Evolutionary conservation across 2,113 vertebrate species (phyloP), one percentile per base, ranked within the genome.

Genomic region (Myxocyprinus asiaticus): DNA sequence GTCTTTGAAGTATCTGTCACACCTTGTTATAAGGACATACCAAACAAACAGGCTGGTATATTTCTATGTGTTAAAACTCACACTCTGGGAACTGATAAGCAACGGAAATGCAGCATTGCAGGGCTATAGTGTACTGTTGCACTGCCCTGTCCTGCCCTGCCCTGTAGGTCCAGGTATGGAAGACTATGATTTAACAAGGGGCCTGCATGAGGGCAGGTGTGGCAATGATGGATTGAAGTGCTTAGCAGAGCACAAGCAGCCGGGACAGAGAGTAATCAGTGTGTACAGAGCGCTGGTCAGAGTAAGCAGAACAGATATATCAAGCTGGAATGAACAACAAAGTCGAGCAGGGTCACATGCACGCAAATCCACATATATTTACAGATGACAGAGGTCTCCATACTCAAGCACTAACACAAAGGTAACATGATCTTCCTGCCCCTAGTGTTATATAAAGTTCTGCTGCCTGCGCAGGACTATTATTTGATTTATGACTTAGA

Each of bases 171-270:
- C 47, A 66, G 42, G 76, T 68, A 61, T 15, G 69, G 50, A 72
- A 63, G 43, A 59, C 58, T 74, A 74, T 65, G 33, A 67, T 74
- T 78, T 62, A 58, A 76, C 73, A 76, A 76, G 62, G 78, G 73
- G 82, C 76, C 88, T 88, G 90, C 88, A 88, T 90, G 87, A 86
- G 67, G 80, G 86, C 82, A 89, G 82, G 79, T 56, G 84, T 92
- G 93, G 95, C 94, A 94, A 94, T 94, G 94, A 91, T 86, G 73
- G 86, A 92, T 92, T 90, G 91, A 89, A 88, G 91, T 91, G 88
- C 89, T 94, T 88, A 88, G 90, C 92, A 86, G 90, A 91, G 86
- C 91, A 83, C 85, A 86, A 82, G 90, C 92, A 88, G 84, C 86
- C 85, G 89, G 91, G 90, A 89, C 88, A 83, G 88, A 93, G 92